These are phyloP conservation scores for Caenorhabditis afra DNA, from an alignment of 2,888 invertebrate species.

Conservation along the genomic window DNA sequence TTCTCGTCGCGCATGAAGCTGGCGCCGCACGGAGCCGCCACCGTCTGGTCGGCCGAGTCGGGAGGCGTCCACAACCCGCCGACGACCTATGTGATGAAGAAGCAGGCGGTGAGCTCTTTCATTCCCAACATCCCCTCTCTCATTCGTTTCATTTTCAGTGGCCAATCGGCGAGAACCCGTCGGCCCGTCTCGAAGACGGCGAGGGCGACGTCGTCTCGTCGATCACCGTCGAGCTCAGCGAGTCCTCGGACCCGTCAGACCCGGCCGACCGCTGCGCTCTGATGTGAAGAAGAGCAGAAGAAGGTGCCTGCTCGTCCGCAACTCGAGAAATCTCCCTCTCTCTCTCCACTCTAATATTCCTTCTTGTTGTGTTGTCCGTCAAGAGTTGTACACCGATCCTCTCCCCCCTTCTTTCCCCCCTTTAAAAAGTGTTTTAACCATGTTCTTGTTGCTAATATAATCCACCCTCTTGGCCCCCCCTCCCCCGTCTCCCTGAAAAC, in stretches of 20 bases:
- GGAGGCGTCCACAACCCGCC: conserved; percentile 64
- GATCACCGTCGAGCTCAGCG: conserved; percentile 61
- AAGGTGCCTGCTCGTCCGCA: not conserved
- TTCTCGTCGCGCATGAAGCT: conserved; percentile 68
- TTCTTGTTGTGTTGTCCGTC: conserved; percentile 50
- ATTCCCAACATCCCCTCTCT: not conserved
- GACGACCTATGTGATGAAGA: conserved; percentile 65
- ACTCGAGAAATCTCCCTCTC: conserved; percentile 7
- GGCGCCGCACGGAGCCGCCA: conserved; percentile 43
- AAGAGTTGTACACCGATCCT: conserved; percentile 54
- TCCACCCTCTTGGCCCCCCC: conserved; percentile 9
- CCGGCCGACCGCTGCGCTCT: conserved; percentile 76
- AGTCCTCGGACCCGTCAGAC: conserved; percentile 66
- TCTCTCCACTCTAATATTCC: conserved; percentile 34
- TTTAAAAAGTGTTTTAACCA: conserved; percentile 41
- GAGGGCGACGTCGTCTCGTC: conserved; percentile 70
- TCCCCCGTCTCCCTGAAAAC: not conserved
- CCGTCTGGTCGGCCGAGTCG: conserved; percentile 63
- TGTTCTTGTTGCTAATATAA: conserved; percentile 53
- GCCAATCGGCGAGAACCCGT: conserved; percentile 77
- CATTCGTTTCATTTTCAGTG: conserved; percentile 54
- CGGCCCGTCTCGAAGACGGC: conserved; percentile 66
- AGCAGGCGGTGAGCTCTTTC: conserved; percentile 59
- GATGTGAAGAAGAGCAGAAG: conserved; percentile 68
- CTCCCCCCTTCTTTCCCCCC: conserved; percentile 4